phyloP scores from a whole-genome alignment of 2,888 invertebrate species.

The Dermolepida albohirtum region DNA sequence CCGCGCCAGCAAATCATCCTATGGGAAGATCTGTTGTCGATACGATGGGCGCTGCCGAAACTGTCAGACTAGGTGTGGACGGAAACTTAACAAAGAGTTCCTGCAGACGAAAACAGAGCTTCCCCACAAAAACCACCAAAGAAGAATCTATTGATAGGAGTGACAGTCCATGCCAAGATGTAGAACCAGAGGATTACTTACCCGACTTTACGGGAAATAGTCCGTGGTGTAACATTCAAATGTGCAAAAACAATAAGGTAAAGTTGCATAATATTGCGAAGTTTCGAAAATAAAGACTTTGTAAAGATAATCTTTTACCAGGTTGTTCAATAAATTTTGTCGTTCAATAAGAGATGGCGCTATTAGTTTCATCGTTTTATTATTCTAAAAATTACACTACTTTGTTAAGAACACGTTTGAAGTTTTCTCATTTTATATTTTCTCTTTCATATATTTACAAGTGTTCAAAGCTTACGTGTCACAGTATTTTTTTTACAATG shows the following conservation, averaged over 20 bases:
- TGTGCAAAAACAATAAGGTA: conserved; percentile 43
- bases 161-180: conserved; percentile 50
- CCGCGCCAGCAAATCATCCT: conserved; percentile 56
- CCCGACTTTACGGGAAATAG: conserved; percentile 63
- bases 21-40: background rate
- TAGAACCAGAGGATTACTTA: conserved; percentile 54
- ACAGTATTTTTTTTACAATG: no score
- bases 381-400: no score
- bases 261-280: background rate
- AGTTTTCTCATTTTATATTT: no score
- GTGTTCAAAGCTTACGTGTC: no score
- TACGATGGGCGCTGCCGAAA: conserved; percentile 21
- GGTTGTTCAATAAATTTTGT: no score
- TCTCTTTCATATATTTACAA: no score
- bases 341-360: no score
- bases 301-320: no score
- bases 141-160: conserved; percentile 49
- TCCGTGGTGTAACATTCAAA: conserved; percentile 63
- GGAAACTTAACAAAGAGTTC: conserved; percentile 61
- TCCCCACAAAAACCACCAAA: conserved; percentile 74
- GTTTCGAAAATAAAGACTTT: no score
- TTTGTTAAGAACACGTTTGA: no score
- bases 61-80: conserved; percentile 28
- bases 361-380: no score
- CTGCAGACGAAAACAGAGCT: conserved; percentile 84